Percentiles rank a stretch among this genome's conserved stretches.
Evolutionary conservation across 2,888 invertebrate genomes (phyloP).

Genomic region (Aphodius granarius): DNA sequence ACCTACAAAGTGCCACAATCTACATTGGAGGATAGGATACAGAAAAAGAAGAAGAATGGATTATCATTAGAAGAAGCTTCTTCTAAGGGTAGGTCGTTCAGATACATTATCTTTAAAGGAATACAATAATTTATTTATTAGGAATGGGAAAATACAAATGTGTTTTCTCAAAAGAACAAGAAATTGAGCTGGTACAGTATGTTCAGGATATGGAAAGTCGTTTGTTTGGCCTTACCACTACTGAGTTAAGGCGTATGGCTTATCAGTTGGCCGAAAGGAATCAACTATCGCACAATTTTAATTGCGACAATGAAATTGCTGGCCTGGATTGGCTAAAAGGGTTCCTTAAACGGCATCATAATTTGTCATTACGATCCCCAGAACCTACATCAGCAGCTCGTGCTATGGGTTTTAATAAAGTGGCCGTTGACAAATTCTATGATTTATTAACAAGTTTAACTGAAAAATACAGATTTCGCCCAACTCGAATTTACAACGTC

Average conservation of each 20-base stretch:
- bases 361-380: conserved; percentile 18
- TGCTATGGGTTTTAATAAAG: conserved; percentile 15
- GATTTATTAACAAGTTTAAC: conserved; percentile 18
- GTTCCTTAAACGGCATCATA: conserved; percentile 55
- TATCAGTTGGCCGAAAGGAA: conserved; percentile 57
- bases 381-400: conserved; percentile 18
- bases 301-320: conserved; percentile 49
- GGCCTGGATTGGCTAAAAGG: conserved; percentile 59
- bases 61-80: too few relatives aligned
- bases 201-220: conserved; percentile 30
- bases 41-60: too few relatives aligned
- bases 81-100: too few relatives aligned
- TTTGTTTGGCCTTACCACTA: conserved; percentile 31
- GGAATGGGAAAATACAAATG: too few relatives aligned
- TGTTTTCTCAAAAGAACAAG: too few relatives aligned
- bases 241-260: conserved; percentile 55
- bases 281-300: conserved; percentile 18
- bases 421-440: conserved; percentile 22
- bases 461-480: conserved; percentile 24
- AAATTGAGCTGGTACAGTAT: conserved; percentile 26
- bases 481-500: conserved; percentile 38
- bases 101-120: too few relatives aligned
- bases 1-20: too few relatives aligned
- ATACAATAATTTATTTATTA: too few relatives aligned
- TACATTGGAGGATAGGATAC: too few relatives aligned